Evolutionary conservation across 2,797 vertebrate species (phyloP).

Genomic region (Acanthurus leucopareius): DNA sequence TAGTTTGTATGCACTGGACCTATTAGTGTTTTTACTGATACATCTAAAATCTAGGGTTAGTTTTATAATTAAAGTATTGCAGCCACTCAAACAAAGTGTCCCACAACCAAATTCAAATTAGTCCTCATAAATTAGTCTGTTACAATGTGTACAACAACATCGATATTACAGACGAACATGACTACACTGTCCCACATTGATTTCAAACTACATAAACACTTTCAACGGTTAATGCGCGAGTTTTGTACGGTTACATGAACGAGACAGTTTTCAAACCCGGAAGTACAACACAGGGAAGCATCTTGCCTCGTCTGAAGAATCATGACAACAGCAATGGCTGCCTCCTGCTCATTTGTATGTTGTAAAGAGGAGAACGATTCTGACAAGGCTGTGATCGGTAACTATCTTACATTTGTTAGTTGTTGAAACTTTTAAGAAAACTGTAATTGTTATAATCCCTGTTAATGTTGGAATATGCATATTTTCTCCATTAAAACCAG

Average conservation of each 20-base stretch:
- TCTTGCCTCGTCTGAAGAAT: conserved; percentile 6
- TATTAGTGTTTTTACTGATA: too few species aligned
- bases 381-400: conserved; percentile 82
- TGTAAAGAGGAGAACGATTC: conserved; percentile 72
- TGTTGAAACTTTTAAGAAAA: neutral
- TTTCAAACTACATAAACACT: too few species aligned
- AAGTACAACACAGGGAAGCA: conserved; percentile 3
- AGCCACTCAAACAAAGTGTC: too few species aligned
- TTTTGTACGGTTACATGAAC: neutral
- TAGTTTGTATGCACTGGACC: too few species aligned
- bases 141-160: too few species aligned
- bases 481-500: neutral
- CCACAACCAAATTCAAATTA: too few species aligned
- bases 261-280: conserved; percentile 12
- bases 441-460: rapidly evolving
- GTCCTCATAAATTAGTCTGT: too few species aligned
- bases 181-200: too few species aligned
- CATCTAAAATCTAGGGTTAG: too few species aligned
- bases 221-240: too few species aligned
- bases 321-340: conserved; percentile 76
- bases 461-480: neutral
- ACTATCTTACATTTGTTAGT: conserved; percentile 17
- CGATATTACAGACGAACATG: too few species aligned
- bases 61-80: too few species aligned
- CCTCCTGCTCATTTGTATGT: conserved; percentile 74